phyloP scores from a whole-genome alignment of 2,888 invertebrate genomes.

The Muschampia plurimacula region DNA sequence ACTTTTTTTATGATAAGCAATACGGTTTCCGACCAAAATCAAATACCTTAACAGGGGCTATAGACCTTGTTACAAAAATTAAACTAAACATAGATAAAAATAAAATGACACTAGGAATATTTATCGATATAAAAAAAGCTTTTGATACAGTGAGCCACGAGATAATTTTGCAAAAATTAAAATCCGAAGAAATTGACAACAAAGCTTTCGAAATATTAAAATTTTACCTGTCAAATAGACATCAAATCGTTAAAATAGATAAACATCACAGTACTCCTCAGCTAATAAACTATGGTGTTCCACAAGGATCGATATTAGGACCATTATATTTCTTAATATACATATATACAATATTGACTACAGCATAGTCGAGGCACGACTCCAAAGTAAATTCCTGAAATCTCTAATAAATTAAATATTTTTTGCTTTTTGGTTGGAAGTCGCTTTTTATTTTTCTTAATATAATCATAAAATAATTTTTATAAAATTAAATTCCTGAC shows the following conservation, averaged over 20 bases:
- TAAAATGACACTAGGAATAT: constrained; percentile 23
- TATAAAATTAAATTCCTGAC: too few relatives aligned
- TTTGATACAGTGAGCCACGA: background rate
- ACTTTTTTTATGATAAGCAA: background rate
- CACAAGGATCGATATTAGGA: constrained; percentile 12
- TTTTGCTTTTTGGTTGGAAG: too few relatives aligned
- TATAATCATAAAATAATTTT: too few relatives aligned
- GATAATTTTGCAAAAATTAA: constrained; percentile 15
- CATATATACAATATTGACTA: too few relatives aligned
- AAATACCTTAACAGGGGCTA: constrained; percentile 5
- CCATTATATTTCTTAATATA: constrained; percentile 40
- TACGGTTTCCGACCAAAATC: constrained; percentile 24
- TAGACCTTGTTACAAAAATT: constrained; percentile 23
- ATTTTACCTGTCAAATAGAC: constrained; percentile 29
- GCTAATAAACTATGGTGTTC: background rate
- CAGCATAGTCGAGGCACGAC: too few relatives aligned
- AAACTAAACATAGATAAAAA: constrained; percentile 18
- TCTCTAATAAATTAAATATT: background rate
- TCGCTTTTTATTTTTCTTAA: too few relatives aligned
- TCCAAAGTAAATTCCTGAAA: too few relatives aligned
- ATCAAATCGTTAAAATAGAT: constrained; percentile 18
- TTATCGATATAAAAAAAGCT: constrained; percentile 23
- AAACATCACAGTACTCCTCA: background rate
- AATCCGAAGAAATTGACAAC: background rate
- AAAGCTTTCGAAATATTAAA: constrained; percentile 17